Evolutionary conservation across 92 coral and sea anemone species (phyloP).

Genomic region (Plumapathes pennacea): DNA sequence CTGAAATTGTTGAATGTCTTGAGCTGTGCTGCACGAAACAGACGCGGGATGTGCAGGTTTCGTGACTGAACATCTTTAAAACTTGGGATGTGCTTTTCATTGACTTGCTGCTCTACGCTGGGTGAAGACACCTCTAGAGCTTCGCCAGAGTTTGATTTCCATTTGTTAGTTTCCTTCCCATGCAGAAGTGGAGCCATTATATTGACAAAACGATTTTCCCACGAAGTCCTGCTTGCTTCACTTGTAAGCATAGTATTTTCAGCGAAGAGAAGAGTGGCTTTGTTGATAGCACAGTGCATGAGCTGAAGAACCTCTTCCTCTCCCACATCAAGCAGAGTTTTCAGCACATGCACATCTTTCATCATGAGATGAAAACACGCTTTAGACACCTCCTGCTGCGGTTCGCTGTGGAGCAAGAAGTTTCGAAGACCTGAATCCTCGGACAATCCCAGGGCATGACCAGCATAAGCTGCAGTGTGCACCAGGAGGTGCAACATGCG

Average conservation of each 20-base stretch:
- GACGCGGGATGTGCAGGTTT: slow-evolving; percentile 56
- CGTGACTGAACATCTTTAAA: slow-evolving; percentile 27
- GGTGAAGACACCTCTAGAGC: not conserved
- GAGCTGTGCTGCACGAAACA: slow-evolving; percentile 64
- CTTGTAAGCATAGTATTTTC: slow-evolving; percentile 11
- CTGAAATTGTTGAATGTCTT: slow-evolving; percentile 60
- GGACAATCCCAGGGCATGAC: slow-evolving; percentile 53
- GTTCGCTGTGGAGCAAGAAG: slow-evolving; percentile 21
- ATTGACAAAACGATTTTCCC: no score
- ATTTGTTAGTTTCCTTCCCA: no score
- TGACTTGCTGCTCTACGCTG: slow-evolving; percentile 42
- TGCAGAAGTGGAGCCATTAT: no score
- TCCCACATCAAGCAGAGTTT: slow-evolving; percentile 51
- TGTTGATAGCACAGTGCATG: slow-evolving; percentile 62
- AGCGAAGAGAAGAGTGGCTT: slow-evolving; percentile 43
- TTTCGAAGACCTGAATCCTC: slow-evolving; percentile 35
- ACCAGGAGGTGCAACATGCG: slow-evolving; percentile 84
- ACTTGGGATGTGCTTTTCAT: slow-evolving; percentile 56
- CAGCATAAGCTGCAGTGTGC: slow-evolving; percentile 73
- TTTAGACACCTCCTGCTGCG: slow-evolving; percentile 31
- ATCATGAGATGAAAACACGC: slow-evolving; percentile 63
- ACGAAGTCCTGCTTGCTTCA: slow-evolving; percentile 11
- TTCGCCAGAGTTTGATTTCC: no score
- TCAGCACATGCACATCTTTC: slow-evolving; percentile 55
- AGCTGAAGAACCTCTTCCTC: slow-evolving; percentile 57